A percentile compares a stretch with the other conserved stretches of the same genome.
Conservation (phyloP, 2,888 invertebrate species). For the Campoplex capitator region DNA sequence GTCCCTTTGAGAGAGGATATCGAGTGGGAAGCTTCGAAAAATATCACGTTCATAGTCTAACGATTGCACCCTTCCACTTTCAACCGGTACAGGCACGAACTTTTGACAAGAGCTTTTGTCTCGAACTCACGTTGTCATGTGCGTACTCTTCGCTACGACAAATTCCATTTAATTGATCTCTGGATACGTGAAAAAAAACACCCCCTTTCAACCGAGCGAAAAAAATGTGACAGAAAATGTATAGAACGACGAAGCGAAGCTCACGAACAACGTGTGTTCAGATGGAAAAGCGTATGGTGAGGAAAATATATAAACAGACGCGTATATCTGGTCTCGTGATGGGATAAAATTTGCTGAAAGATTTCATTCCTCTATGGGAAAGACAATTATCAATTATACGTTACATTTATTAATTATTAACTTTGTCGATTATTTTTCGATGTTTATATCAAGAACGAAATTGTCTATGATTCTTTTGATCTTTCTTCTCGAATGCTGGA, state of each 20-base stretch:
- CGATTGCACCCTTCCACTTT: neutral
- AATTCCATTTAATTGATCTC: constrained; percentile 42
- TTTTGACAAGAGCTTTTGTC: neutral
- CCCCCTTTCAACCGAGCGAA: neutral
- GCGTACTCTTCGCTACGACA: constrained; percentile 24
- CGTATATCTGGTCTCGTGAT: neutral
- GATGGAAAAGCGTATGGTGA: neutral
- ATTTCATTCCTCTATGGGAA: no score
- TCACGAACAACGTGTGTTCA: neutral
- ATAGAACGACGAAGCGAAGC: neutral
- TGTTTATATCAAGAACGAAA: neutral
- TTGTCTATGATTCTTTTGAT: neutral
- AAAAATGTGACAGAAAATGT: neutral
- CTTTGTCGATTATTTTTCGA: neutral
- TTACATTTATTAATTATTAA: neutral
- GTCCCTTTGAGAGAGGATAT: constrained; percentile 31
- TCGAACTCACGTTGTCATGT: constrained; percentile 18
- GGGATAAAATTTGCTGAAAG: neutral
- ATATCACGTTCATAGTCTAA: neutral
- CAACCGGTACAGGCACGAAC: neutral
- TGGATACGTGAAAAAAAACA: neutral
- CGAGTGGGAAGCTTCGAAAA: constrained; percentile 23
- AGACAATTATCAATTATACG: neutral
- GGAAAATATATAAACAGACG: neutral
- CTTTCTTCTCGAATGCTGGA: neutral